A percentile compares a stretch with the other conserved stretches of the same genome.
phyloP scores from a whole-genome alignment of 2,113 vertebrate genomes.

The Mola mola region DNA sequence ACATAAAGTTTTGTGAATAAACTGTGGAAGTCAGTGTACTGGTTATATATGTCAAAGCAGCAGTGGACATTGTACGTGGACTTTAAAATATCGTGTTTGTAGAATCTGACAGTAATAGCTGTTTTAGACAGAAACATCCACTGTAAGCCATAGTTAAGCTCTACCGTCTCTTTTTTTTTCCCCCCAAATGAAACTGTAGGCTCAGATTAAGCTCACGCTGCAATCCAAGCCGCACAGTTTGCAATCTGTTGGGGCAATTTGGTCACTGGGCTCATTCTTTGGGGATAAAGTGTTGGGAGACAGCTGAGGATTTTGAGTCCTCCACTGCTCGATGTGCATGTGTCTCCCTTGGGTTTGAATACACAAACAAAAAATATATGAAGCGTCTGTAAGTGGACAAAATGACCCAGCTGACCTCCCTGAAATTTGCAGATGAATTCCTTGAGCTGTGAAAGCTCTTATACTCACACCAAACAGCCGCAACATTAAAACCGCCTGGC shows the following conservation, averaged over 20 bases:
- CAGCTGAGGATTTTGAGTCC: slow-evolving; percentile 6
- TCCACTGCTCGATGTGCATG: slow-evolving; percentile 1
- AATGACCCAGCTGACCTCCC: no score
- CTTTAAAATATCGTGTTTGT: slow-evolving; percentile 12
- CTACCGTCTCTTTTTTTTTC: slow-evolving; percentile 48
- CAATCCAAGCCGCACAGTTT: slow-evolving; percentile 54
- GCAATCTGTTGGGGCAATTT: slow-evolving; percentile 71
- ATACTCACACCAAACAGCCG: no score
- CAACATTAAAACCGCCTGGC: no score
- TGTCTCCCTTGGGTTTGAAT: not conserved
- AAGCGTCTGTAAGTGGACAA: no score
- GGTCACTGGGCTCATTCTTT: slow-evolving; percentile 45
- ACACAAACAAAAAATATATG: not conserved
- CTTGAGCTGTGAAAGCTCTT: no score
- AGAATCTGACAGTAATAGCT: slow-evolving; percentile 15
- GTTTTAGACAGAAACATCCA: slow-evolving; percentile 45
- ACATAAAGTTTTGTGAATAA: not conserved
- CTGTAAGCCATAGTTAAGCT: slow-evolving; percentile 64
- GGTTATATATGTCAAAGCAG: no score
- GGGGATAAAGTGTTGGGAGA: slow-evolving; percentile 5
- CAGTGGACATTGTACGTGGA: not conserved
- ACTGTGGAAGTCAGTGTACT: no score
- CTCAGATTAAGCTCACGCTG: slow-evolving; percentile 63
- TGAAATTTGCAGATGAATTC: no score
- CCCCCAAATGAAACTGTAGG: slow-evolving; percentile 54